phyloP scores from a whole-genome alignment of 2,797 vertebrate genomes.

The Manis crassicaudata region DNA sequence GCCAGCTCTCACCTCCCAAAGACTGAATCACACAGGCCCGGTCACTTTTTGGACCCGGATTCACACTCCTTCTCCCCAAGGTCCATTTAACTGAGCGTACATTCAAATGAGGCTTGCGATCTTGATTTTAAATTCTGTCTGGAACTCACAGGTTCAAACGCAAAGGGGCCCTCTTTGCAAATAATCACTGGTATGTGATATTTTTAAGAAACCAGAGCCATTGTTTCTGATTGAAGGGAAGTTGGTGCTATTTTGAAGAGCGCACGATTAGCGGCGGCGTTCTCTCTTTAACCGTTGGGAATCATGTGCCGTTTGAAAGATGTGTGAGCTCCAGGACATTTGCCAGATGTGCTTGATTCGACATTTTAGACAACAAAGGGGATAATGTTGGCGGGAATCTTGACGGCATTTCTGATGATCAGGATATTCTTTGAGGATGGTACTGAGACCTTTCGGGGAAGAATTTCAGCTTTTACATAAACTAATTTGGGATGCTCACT shows the following conservation, averaged over 20 bases:
- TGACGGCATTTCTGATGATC: conserved; percentile 89
- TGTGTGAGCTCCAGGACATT: conserved; percentile 89
- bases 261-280: conserved; percentile 86
- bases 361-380: conserved; percentile 89
- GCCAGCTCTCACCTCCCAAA: neutral
- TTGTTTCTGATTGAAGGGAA: conserved; percentile 88
- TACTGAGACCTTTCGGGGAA: conserved; percentile 89
- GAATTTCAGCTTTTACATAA: conserved; percentile 86
- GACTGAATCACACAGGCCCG: neutral
- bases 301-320: conserved; percentile 89
- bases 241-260: conserved; percentile 88
- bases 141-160: conserved; percentile 67
- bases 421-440: conserved; percentile 89
- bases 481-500: conserved; percentile 88
- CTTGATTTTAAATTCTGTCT: conserved; percentile 73
- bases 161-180: conserved; percentile 78
- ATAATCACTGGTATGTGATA: conserved; percentile 84
- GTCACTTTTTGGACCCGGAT: neutral
- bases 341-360: conserved; percentile 91
- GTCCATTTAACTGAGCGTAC: neutral
- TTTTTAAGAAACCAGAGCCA: conserved; percentile 84
- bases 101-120: conserved; percentile 26
- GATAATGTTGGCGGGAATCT: conserved; percentile 91
- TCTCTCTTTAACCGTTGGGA: conserved; percentile 89
- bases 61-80: neutral